A percentile compares a stretch with the other conserved stretches of the same genome.
These are phyloP conservation scores for Pygocentrus nattereri DNA, from an alignment of 2,797 vertebrate species.

Conservation along the genomic window DNA sequence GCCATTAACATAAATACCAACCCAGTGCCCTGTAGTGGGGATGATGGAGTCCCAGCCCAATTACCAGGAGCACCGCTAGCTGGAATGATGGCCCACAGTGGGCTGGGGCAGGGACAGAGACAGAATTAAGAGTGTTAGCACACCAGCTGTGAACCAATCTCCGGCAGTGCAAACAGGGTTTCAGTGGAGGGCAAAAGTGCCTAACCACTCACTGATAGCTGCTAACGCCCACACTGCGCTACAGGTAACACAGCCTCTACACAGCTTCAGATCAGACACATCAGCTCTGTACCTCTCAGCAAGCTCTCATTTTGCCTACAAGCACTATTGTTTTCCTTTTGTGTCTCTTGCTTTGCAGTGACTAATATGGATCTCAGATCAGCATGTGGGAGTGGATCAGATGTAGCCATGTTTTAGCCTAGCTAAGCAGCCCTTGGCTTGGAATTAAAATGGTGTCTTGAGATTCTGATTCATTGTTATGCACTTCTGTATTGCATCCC, in stretches of 20 bases:
- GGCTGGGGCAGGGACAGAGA: slow-evolving; percentile 59
- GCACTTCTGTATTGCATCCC: slow-evolving; percentile 17
- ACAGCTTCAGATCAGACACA: slow-evolving; percentile 19
- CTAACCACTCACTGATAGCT: slow-evolving; percentile 46
- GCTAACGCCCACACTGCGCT: slow-evolving; percentile 49
- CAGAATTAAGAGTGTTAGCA: slow-evolving; percentile 57
- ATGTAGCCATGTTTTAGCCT: background rate
- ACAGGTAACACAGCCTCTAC: slow-evolving; percentile 45
- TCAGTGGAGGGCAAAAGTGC: slow-evolving; percentile 32
- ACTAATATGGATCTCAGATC: slow-evolving; percentile 22
- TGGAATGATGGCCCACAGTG: slow-evolving; percentile 67
- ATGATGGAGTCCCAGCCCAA: slow-evolving; percentile 78
- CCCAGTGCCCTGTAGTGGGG: slow-evolving; percentile 70
- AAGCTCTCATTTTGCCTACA: slow-evolving; percentile 37
- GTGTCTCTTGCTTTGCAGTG: background rate
- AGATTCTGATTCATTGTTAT: slow-evolving; percentile 28
- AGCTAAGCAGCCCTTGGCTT: slow-evolving; percentile 11
- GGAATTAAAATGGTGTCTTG: slow-evolving; percentile 10
- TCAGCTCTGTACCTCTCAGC: slow-evolving; percentile 13
- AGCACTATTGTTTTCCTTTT: slow-evolving; percentile 8
- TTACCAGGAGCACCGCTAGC: slow-evolving; percentile 72
- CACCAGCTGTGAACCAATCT: slow-evolving; percentile 53
- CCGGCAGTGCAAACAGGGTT: slow-evolving; percentile 42
- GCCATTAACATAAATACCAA: slow-evolving; percentile 79
- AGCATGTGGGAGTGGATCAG: slow-evolving; percentile 20